These are phyloP conservation scores for Lasioglossum morio DNA, from an alignment of 2,888 invertebrate species.

Conservation along the genomic window DNA sequence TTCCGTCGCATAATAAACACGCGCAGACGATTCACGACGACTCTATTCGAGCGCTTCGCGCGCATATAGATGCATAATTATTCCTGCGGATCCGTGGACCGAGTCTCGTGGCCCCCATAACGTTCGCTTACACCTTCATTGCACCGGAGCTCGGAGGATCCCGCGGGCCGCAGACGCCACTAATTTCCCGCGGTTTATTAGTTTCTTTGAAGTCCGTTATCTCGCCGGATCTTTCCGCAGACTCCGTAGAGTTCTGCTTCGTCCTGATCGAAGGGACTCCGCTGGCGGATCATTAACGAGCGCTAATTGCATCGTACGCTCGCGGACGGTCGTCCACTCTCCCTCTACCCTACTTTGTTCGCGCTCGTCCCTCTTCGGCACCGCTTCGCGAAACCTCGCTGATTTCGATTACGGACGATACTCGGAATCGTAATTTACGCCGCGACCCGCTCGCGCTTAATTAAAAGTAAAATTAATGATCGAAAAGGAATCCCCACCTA, in stretches of 20 bases:
- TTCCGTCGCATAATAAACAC: constrained; percentile 42
- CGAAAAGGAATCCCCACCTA: background rate
- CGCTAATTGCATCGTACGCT: constrained; percentile 50
- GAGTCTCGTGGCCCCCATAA: constrained; percentile 42
- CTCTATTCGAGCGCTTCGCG: constrained; percentile 48
- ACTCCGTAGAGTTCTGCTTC: background rate
- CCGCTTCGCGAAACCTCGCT: background rate
- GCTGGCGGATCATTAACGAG: constrained; percentile 49
- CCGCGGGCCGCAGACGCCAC: constrained; percentile 31
- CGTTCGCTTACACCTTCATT: constrained; percentile 53
- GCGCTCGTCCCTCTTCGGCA: background rate
- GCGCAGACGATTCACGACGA: constrained; percentile 46
- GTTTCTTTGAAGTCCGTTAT: constrained; percentile 58
- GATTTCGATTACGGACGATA: constrained; percentile 15
- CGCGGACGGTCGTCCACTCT: constrained; percentile 26
- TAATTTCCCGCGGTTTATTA: constrained; percentile 63
- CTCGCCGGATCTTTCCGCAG: constrained; percentile 51
- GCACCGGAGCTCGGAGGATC: constrained; percentile 38
- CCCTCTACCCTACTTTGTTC: constrained; percentile 22
- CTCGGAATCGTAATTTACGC: constrained; percentile 13
- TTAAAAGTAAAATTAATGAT: constrained; percentile 19
- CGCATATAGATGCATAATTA: constrained; percentile 59
- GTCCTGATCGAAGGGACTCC: constrained; percentile 12
- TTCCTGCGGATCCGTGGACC: constrained; percentile 46
- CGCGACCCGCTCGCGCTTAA: background rate